Evolutionary conservation across 2,888 invertebrate genomes (phyloP).

Genomic region (Entomobrya proxima): DNA sequence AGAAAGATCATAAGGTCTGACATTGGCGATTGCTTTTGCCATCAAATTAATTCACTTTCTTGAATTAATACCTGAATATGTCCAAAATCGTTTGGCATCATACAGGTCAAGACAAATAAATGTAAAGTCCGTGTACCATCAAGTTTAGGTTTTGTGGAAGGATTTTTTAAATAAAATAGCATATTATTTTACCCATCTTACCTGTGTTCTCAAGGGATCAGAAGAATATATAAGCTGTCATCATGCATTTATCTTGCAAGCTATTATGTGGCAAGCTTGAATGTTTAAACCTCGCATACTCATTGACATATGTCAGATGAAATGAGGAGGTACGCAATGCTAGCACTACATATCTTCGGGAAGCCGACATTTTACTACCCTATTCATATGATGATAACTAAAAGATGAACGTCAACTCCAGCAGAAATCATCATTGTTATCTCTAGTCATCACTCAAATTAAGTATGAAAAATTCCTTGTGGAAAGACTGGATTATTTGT

Average conservation of each 20-base stretch:
- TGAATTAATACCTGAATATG: no score
- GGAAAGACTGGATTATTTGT: conserved; percentile 33
- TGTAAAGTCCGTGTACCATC: no score
- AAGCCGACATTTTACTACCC: not conserved
- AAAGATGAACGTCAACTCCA: conserved; percentile 47
- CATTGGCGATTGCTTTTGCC: not conserved
- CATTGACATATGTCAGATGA: no score
- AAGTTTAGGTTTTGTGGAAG: no score
- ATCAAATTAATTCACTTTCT: not conserved
- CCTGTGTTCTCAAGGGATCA: conserved; percentile 7
- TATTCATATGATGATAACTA: not conserved
- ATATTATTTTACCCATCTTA: not conserved
- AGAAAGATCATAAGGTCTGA: not conserved
- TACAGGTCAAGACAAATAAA: no score
- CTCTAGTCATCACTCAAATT: conserved; percentile 51
- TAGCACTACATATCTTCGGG: not conserved
- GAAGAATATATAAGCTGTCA: conserved; percentile 25
- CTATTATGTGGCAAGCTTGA: not conserved
- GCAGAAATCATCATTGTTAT: conserved; percentile 33
- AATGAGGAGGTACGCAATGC: not conserved
- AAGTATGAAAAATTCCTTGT: conserved; percentile 38
- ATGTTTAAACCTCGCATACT: not conserved
- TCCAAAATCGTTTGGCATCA: no score
- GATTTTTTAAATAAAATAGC: no score
- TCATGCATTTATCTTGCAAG: conserved; percentile 9